These are phyloP conservation scores for Oenanthe melanoleuca DNA, from an alignment of 2,113 vertebrate genomes.

Conservation along the genomic window DNA sequence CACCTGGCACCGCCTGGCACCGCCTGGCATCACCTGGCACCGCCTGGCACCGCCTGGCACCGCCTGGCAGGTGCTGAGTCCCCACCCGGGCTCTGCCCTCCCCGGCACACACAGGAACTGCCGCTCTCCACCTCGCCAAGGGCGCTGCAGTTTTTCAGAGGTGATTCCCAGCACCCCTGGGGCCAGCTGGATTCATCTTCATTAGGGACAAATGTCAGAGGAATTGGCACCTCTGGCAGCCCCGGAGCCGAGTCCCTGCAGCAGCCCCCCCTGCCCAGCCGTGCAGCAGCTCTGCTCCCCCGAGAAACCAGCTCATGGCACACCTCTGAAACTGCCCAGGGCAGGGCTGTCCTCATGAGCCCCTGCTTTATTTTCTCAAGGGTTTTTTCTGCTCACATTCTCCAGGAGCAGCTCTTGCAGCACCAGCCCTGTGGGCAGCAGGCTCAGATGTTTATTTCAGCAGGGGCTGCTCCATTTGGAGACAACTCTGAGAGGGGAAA, in stretches of 20 bases:
- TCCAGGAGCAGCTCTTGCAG: background rate
- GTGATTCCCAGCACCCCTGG: background rate
- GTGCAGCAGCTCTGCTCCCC: too few relatives aligned
- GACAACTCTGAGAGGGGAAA: background rate
- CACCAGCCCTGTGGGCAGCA: background rate
- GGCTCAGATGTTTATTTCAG: background rate
- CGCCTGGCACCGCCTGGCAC: too few relatives aligned
- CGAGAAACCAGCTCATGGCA: too few relatives aligned
- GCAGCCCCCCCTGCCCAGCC: too few relatives aligned
- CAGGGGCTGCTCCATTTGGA: background rate
- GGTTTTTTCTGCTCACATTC: background rate
- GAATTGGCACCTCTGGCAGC: too few relatives aligned
- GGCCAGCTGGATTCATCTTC: background rate
- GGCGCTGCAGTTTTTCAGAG: background rate
- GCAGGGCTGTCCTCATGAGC: background rate
- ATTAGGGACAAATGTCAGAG: background rate
- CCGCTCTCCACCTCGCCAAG: rapidly evolving
- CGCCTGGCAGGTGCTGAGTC: background rate
- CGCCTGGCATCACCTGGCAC: too few relatives aligned
- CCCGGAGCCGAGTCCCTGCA: too few relatives aligned
- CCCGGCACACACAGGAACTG: background rate
- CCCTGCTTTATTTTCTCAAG: background rate
- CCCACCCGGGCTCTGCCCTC: rapidly evolving
- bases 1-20: background rate
- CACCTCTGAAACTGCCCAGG: too few relatives aligned